Evolutionary conservation across 2,888 invertebrate genomes (phyloP).

Genomic region (Cantharis flavilabris): DNA sequence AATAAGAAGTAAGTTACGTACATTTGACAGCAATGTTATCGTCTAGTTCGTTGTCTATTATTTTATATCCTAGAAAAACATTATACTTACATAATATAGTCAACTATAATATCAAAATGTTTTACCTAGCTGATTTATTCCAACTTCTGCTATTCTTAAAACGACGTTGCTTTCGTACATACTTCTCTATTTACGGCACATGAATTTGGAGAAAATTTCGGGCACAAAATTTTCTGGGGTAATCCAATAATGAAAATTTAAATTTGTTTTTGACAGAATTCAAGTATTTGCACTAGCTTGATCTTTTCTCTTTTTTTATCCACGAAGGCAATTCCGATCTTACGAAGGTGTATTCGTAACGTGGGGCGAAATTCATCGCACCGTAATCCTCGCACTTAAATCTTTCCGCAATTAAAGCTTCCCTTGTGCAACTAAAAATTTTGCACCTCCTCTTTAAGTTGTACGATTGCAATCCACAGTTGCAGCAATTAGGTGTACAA

Average conservation of each 20-base stretch:
- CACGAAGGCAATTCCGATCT: conserved; percentile 6
- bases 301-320: conserved; percentile 3
- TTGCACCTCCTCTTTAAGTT: not conserved
- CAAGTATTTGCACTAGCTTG: conserved; percentile 7
- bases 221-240: not conserved
- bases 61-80: not conserved
- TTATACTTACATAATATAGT: not conserved
- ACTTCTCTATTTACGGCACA: not conserved
- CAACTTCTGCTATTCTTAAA: not conserved
- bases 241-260: not conserved
- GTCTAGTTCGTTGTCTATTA: not conserved
- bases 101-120: not conserved
- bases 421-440: not conserved
- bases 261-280: conserved; percentile 10
- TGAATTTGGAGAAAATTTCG: not conserved
- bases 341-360: not conserved
- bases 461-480: not conserved
- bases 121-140: not conserved
- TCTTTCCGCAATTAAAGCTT: not conserved
- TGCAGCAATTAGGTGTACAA: not conserved
- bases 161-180: not conserved
- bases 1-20: conserved; percentile 1
- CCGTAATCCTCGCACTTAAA: not conserved
- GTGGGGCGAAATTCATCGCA: not conserved
- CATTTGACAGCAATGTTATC: not conserved